phyloP scores from a whole-genome alignment of 1,140 invertebrate genomes.

The Hyphantria cunea region DNA sequence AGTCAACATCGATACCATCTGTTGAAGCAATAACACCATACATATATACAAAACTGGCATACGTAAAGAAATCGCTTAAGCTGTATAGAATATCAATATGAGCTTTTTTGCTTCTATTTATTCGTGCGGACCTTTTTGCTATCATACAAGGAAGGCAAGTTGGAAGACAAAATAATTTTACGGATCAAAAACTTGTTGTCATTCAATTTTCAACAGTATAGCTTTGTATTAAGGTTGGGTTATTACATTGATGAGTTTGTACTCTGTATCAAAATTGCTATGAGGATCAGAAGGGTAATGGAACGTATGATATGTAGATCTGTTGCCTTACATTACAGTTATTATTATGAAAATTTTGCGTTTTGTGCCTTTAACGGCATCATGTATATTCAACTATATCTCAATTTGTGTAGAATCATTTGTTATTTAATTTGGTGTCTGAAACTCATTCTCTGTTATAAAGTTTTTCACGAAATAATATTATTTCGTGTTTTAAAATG shows the following conservation, averaged over 20 bases:
- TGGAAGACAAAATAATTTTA: conserved; percentile 25
- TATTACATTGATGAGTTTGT: neutral
- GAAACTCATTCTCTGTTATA: too few species aligned
- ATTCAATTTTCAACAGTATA: conserved; percentile 13
- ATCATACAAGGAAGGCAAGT: conserved; percentile 14
- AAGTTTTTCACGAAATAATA: too few species aligned
- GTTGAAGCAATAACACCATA: too few species aligned
- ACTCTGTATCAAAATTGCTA: conserved; percentile 14
- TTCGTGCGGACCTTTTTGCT: conserved; percentile 22
- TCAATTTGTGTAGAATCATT: conserved; percentile 16
- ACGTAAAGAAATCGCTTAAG: conserved; percentile 20
- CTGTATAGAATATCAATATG: conserved; percentile 28
- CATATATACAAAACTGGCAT: neutral
- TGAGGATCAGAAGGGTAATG: conserved; percentile 48
- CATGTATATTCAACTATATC: conserved; percentile 49
- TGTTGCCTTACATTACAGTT: conserved; percentile 41
- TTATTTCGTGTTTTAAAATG: too few species aligned
- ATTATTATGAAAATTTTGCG: conserved; percentile 49
- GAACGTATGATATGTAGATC: conserved; percentile 65
- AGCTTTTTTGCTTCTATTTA: conserved; percentile 13
- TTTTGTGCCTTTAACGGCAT: conserved; percentile 42
- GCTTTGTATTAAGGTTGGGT: neutral
- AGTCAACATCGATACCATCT: too few species aligned
- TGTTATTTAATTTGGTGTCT: neutral
- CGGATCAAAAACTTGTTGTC: conserved; percentile 8